Conservation (phyloP, 1,140 invertebrate genomes). For the Leptinotarsa texana region DNA sequence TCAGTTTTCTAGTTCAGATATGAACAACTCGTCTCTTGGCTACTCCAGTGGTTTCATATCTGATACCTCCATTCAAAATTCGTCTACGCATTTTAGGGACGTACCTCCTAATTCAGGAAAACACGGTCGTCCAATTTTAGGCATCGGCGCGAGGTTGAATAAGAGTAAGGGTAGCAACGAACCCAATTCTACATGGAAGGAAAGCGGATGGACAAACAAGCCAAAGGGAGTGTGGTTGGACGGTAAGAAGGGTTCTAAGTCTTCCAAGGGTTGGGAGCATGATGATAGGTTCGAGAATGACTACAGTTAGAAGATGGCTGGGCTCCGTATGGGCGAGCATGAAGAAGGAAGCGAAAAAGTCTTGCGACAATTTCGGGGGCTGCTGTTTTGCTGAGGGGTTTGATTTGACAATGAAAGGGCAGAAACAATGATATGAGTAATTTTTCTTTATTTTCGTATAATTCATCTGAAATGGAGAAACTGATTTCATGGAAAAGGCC, state of each 20-base stretch:
- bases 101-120: conserved; percentile 28
- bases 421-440: too few relatives aligned
- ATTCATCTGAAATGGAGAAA: too few relatives aligned
- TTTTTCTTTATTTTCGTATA: too few relatives aligned
- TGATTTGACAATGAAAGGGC: too few relatives aligned
- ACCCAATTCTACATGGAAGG: conserved; percentile 26
- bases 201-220: conserved; percentile 28
- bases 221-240: conserved; percentile 27
- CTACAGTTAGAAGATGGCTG: conserved; percentile 37
- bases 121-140: conserved; percentile 44
- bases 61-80: conserved; percentile 20
- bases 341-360: too few relatives aligned
- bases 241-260: conserved; percentile 32
- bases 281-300: conserved; percentile 49
- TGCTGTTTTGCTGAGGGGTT: too few relatives aligned
- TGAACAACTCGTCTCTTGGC: neutral
- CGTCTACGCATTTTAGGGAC: neutral
- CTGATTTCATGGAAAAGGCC: too few relatives aligned
- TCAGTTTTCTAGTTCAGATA: neutral
- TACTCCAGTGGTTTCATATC: conserved; percentile 23
- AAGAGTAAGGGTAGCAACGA: conserved; percentile 23
- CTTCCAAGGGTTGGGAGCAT: conserved; percentile 48
- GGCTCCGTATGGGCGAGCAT: too few relatives aligned
- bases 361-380: too few relatives aligned
- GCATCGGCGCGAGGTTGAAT: conserved; percentile 42